Evolutionary conservation across 2,797 vertebrate genomes (phyloP), one percentile per base, ranked within the genome.

Genomic region (Meda fulgida): DNA sequence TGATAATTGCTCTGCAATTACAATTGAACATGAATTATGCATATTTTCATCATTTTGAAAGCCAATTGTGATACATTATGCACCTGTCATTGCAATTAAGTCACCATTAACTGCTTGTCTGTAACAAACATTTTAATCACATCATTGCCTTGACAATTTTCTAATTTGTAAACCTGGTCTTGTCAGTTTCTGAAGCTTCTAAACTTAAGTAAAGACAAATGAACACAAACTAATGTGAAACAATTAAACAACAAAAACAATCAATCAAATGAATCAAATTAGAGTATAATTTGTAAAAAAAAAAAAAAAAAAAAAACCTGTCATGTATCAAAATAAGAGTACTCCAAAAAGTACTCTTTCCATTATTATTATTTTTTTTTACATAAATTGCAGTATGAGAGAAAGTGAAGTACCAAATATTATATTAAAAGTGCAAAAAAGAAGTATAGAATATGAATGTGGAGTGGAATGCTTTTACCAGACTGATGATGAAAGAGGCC

Each of bases 91-190:
- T 23, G 53, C 63, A 60, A 55, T 77, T 80, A 85, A 76, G 23
- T 31, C 46, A 72, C 72, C 71, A 60, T 81, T 60, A 86, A 86
- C 38, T 26, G 46, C 58, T 69, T n/a, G 43, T 77, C 34, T 81
- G 21, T 26, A 70, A 48, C 3, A 81, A 70, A 53, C n/a, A 55
- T 46, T 78, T 53, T 36, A 63, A 31, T 66, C 80, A 81, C 48
- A 36, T 65, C 23, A 34, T 48, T 23, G n/a, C 38, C 26, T 46
- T 60, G 36, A 31, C 43, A 79, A 21, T 46, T 69, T 34, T 48
- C 5, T 14, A 26, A 65, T 73, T 65, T 46, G 46, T 53, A 36
- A 67, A 36, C 34, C 3, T 34, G 31, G 6, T 21, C 16, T 36
- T 11, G 34, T 34, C 19, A 34, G 48, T 38, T 40, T 77, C 53